Conservation (phyloP, 35 echinoderm and acorn worm species). For the Ophioderma brevispina region DNA sequence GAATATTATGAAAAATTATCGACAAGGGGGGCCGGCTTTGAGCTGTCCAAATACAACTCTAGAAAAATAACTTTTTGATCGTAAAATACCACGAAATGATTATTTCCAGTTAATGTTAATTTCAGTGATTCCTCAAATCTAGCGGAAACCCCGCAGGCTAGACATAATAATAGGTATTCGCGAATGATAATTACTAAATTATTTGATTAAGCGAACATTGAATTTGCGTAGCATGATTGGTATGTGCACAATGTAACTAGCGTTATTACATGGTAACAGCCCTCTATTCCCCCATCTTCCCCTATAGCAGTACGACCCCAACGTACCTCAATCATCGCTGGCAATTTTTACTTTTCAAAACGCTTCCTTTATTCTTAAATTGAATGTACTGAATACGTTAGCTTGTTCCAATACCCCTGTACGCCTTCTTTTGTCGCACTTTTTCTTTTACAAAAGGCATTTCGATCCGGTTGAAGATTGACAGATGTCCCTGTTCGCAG, state of each 20-base stretch:
- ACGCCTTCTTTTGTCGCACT: not conserved
- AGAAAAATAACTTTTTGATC: not conserved
- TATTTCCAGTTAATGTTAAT: not conserved
- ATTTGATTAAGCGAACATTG: not conserved
- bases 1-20: constrained; percentile 5
- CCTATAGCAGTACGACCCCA: not conserved
- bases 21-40: not conserved
- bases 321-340: not conserved
- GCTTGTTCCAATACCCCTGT: too few species aligned
- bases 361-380: not conserved
- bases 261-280: not conserved
- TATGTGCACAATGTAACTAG: not conserved
- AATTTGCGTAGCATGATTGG: not conserved
- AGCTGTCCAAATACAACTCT: too few species aligned
- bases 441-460: not conserved
- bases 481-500: not conserved
- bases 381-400: too few species aligned
- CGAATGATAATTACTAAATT: constrained; percentile 7
- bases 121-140: not conserved
- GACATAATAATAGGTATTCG: not conserved
- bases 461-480: not conserved
- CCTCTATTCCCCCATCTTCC: not conserved
- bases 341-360: not conserved
- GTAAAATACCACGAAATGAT: not conserved
- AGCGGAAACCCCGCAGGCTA: not conserved